phyloP scores from a whole-genome alignment of 2,113 vertebrate genomes.

The Psammodynastes pulverulentus region DNA sequence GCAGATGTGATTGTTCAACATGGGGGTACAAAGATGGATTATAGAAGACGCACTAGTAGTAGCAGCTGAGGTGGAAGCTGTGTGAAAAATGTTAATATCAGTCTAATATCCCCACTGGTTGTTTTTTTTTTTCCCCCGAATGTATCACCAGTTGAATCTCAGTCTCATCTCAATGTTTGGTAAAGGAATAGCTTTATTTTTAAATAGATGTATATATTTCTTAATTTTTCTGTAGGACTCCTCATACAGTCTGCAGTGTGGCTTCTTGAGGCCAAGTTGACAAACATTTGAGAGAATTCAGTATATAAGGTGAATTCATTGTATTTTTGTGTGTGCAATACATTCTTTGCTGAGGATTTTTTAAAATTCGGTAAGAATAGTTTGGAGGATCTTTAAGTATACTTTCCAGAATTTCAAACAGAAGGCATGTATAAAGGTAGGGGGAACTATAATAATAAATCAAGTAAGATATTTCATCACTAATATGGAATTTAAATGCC shows the following conservation, averaged over 20 bases:
- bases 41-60: not conserved
- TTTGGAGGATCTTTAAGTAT: not conserved
- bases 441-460: not conserved
- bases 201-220: not conserved
- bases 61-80: not conserved
- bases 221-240: not conserved
- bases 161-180: not conserved
- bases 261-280: not conserved
- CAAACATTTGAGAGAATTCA: not conserved
- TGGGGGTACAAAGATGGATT: not conserved
- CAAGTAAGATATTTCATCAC: not conserved
- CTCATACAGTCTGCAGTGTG: not conserved
- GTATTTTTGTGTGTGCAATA: not conserved
- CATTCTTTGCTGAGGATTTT: not conserved
- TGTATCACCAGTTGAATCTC: not conserved
- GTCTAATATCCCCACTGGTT: not conserved
- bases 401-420: not conserved
- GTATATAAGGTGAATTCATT: not conserved
- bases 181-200: not conserved
- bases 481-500: not conserved
- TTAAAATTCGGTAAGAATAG: not conserved
- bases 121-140: not conserved
- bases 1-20: not conserved
- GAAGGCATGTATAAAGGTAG: not conserved
- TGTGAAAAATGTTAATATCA: not conserved